Percentiles rank a stretch among this genome's conserved stretches.
Conservation (phyloP, 2,113 vertebrate genomes). For the Cercopithecus mona region DNA sequence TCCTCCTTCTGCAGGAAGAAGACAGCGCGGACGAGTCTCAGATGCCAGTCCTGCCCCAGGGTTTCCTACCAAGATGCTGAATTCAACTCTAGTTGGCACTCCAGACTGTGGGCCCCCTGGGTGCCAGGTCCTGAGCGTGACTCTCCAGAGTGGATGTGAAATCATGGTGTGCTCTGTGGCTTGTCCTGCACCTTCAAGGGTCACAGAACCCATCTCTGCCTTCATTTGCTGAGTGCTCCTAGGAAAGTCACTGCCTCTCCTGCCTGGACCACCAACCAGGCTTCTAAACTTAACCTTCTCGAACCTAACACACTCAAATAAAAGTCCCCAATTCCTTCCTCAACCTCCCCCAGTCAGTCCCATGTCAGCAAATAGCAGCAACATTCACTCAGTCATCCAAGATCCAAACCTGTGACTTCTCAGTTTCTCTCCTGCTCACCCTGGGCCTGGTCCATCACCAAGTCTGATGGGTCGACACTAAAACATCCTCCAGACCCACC, state of each 20-base stretch:
- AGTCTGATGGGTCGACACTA: fast-evolving
- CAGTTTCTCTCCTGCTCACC: neutral
- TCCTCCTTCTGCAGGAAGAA: slow-evolving; percentile 91
- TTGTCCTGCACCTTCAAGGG: neutral
- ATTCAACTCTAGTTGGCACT: too few relatives aligned
- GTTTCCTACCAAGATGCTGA: neutral
- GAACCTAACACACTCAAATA: neutral
- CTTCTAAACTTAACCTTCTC: neutral
- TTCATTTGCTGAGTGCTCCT: neutral
- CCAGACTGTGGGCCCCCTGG: too few relatives aligned
- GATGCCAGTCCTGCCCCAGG: neutral
- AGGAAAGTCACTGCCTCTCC: neutral
- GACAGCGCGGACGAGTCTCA: neutral
- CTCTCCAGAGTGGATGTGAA: neutral
- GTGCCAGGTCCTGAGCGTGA: fast-evolving
- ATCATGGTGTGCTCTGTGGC: fast-evolving
- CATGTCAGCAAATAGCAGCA: neutral
- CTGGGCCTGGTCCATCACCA: neutral
- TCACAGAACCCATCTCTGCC: neutral
- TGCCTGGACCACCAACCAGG: neutral
- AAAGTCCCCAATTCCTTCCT: neutral
- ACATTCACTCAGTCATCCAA: neutral
- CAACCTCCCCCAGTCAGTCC: fast-evolving
- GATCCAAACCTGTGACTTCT: too few relatives aligned
- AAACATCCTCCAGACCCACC: neutral